Evolutionary conservation across 2,113 vertebrate genomes (phyloP).

Genomic region (Narcine bancroftii): DNA sequence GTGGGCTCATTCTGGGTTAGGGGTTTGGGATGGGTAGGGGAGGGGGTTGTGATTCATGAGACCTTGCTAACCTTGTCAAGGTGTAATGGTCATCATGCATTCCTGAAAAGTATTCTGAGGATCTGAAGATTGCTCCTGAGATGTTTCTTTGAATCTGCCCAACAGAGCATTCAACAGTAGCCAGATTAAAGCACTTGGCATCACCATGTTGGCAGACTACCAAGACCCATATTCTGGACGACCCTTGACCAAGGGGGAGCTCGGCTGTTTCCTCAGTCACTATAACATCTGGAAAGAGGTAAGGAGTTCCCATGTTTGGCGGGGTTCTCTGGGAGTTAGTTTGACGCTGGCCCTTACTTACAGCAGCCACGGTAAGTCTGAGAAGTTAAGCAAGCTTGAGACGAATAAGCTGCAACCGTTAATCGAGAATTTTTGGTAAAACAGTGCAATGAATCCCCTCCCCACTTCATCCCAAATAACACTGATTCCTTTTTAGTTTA

Average conservation of each 20-base stretch:
- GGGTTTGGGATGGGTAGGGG: too few species aligned
- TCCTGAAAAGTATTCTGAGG: background rate
- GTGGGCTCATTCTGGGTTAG: background rate
- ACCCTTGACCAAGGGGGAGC: slow-evolving; percentile 78
- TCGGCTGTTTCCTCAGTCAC: slow-evolving; percentile 89
- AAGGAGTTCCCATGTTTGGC: background rate
- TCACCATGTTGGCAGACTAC: slow-evolving; percentile 85
- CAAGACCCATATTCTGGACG: slow-evolving; percentile 80
- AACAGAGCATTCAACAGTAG: slow-evolving; percentile 75
- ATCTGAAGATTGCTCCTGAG: background rate
- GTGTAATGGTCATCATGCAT: background rate
- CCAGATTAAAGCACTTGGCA: slow-evolving; percentile 66
- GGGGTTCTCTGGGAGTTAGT: background rate
- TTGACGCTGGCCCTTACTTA: background rate
- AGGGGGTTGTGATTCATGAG: background rate
- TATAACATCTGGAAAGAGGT: slow-evolving; percentile 85
- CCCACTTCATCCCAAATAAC: too few species aligned
- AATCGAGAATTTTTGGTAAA: too few species aligned
- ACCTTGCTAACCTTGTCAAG: background rate
- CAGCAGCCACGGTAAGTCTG: too few species aligned
- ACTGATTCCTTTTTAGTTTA: too few species aligned
- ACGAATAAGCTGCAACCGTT: too few species aligned
- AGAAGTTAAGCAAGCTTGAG: too few species aligned
- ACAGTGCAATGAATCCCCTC: too few species aligned
- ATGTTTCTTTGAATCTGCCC: background rate